Conservation (phyloP, 1,140 invertebrate species). For the Scaptomyza montana region DNA sequence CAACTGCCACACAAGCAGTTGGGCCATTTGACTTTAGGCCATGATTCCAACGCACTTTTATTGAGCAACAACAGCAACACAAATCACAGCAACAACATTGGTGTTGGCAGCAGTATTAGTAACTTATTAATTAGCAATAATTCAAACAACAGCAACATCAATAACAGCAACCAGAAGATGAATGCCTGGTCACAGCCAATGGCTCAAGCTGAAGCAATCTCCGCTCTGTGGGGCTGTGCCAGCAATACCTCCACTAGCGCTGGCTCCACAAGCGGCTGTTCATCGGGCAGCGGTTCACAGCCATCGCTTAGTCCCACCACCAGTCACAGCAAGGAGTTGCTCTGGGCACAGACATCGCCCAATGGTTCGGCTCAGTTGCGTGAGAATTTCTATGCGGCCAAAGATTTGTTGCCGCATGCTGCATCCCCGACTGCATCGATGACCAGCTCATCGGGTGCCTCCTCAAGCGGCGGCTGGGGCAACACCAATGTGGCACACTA, state of each 20-base stretch:
- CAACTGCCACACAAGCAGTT: conserved; percentile 41
- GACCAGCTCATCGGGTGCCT: conserved; percentile 64
- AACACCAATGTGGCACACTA: conserved; percentile 51
- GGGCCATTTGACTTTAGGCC: conserved; percentile 26
- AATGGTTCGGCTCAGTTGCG: conserved; percentile 51
- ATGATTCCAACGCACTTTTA: conserved; percentile 42
- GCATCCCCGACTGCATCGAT: conserved; percentile 69
- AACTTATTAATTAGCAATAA: conserved; percentile 83
- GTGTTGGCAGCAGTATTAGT: conserved; percentile 81
- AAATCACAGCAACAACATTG: conserved; percentile 38
- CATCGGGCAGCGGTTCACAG: conserved; percentile 75
- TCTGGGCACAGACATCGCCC: conserved; percentile 77
- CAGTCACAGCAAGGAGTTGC: conserved; percentile 78
- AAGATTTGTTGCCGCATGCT: conserved; percentile 57
- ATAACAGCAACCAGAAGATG: conserved; percentile 32
- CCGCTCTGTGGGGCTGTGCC: conserved; percentile 75
- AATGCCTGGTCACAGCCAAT: conserved; percentile 43
- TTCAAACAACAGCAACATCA: conserved; percentile 65
- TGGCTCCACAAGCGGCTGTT: conserved; percentile 70
- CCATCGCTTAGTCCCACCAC: conserved; percentile 79
- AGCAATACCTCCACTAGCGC: conserved; percentile 49
- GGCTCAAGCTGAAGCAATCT: conserved; percentile 71
- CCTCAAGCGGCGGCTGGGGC: conserved; percentile 42
- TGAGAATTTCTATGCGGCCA: conserved; percentile 62
- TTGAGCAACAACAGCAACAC: conserved; percentile 50